Conservation (phyloP, 64 coral and sea anemone species). For the Porites lutea region DNA sequence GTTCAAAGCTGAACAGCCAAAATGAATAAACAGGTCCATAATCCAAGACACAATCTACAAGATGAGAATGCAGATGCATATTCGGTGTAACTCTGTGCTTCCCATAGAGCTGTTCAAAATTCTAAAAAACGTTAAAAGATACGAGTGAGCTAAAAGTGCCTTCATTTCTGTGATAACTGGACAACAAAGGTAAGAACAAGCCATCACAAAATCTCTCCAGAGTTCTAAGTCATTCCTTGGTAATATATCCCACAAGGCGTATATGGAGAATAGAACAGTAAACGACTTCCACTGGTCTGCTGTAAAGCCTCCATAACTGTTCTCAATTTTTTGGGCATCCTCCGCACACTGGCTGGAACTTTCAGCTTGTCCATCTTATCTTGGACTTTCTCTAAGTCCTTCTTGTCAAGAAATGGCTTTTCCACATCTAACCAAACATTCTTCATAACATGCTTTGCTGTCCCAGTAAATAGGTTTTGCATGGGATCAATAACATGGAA, state of each 20-base stretch:
- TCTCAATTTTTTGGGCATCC: constrained; percentile 68
- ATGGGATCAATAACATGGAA: constrained; percentile 73
- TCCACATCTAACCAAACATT: constrained; percentile 67
- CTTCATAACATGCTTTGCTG: constrained; percentile 73
- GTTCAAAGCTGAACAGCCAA: constrained; percentile 71
- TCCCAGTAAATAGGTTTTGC: constrained; percentile 76
- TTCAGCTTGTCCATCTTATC: constrained; percentile 72
- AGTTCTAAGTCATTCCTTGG: constrained; percentile 64
- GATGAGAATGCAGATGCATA: constrained; percentile 57
- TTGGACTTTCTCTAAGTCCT: constrained; percentile 46
- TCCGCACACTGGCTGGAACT: constrained; percentile 57
- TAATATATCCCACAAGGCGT: constrained; percentile 57
- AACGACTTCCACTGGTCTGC: constrained; percentile 85
- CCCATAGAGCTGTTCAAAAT: constrained; percentile 43
- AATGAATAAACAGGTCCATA: constrained; percentile 71
- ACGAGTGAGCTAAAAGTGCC: constrained; percentile 45
- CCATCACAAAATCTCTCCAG: constrained; percentile 79
- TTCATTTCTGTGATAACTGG: constrained; percentile 52
- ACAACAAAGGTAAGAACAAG: constrained; percentile 42
- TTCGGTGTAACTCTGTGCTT: constrained; percentile 41
- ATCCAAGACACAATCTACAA: constrained; percentile 26
- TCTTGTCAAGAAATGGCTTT: constrained; percentile 57
- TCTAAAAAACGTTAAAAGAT: constrained; percentile 39
- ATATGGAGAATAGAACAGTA: constrained; percentile 73
- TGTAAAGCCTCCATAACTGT: constrained; percentile 77